Base-by-base conservation (phyloP, 2,797 vertebrate genomes). In the Muscicapa striata region DNA sequence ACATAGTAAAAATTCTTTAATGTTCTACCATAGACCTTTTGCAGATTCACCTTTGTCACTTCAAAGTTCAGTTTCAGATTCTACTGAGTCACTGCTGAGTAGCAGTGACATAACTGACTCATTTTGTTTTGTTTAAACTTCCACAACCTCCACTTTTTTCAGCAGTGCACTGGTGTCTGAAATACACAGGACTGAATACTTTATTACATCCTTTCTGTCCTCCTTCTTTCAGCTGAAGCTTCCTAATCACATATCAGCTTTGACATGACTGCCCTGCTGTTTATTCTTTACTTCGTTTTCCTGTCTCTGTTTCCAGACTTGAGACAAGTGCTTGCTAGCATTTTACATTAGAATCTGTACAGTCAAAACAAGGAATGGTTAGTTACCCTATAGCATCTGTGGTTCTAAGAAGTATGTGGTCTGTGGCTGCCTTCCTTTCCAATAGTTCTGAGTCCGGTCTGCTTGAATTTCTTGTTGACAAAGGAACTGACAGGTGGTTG, bases 401-500 rank as follows among this genome's bases (percentile, higher is more conserved):
- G 55, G 55, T 73, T 87, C 86, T 91, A 34, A 86, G 92, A 88
- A 62, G 30, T 86, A 11, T 88, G 49, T 90, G 69, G 77, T 94
- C 86, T 88, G 80, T 92, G 92, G 84, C 77, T 94, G 70, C 88
- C 74, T 90, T 93, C 70, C 43, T 84, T 92, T 89, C 74, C 69
- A 74, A 69, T 89, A 89, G 75, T 93, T 87, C 84, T 90, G 81
- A 92, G 94, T 80, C 64, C 57, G 70, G 57, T 89, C 78, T 94
- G 67, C 88, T 94, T 94, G 75, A 93, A 89, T 92, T 93, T 92
- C 87, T 94, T 95, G 68, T 89, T 78, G 54, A 74, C 58, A 43
- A 77, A 94, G 81, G 87, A 95, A 84, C 72, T 96, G 89, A 77
- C 81, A 95, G 84, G 72, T 87, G 75, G 29, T 86, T 88, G 90